Evolutionary conservation across 2,797 vertebrate species (phyloP), one percentile per base, ranked within the genome.

Genomic region (Schizopygopsis pylzovi): DNA sequence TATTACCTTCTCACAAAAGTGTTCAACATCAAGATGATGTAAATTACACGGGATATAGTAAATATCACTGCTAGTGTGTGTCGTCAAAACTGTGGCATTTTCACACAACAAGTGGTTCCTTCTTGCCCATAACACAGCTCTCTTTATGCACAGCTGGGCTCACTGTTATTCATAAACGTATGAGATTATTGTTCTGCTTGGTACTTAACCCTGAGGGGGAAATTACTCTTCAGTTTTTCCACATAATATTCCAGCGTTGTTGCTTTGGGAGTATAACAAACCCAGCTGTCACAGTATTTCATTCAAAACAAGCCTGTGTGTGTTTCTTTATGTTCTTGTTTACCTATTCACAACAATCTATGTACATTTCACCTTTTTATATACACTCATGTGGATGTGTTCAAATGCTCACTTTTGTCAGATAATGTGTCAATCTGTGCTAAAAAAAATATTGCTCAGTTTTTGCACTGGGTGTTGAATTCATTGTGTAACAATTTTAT

Each of bases 211-310:
- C 83, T 84, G 47, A 33, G 25, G 59, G 59, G 13, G 37, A 77
- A 77, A 77, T 77, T 77, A 67, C 59, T 28, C 45, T 45, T n/a
- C 49, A n/a, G 11, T 61, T 37, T 67, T 83, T 77, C 28, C 28
- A 83, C 16, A 43, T 84, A 37, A 54, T 77, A 76, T 83, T 76
- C 45, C 28, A 83, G 22, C n/a, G 15, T 67, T 68, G 54, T 84
- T 59, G 45, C 59, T 39, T 54, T 63, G 61, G 45, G 22, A 67
- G 28, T 84, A 45, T 52, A 75, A 73, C 77, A 67, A 37, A 71
- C 49, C 80, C 72, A 81, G 72, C 70, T 83, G 52, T 83, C 61
- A 77, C 81, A 75, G 65, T 85, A 70, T 88, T 33, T 84, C 25
- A n/a, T 83, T 88, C 73, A 71, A 76, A 52, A 59, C 39, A 77